Base-by-base conservation (phyloP, 2,797 vertebrate species). In the Oryzias dopingdopingensis region DNA sequence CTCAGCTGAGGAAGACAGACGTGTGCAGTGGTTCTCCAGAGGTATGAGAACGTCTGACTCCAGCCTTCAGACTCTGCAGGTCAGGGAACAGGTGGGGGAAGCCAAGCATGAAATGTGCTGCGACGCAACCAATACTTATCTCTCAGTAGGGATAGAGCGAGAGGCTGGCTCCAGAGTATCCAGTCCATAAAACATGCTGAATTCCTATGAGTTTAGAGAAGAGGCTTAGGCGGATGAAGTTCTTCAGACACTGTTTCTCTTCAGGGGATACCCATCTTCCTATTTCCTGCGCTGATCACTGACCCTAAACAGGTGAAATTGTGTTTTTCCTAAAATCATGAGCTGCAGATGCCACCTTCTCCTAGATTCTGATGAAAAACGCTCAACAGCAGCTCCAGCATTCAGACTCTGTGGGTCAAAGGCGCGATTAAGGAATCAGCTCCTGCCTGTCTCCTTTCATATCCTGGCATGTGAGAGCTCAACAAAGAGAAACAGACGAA, bases 121-220 rank as follows among this genome's bases (percentile, higher is more conserved):
- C 83, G 86, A 78, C 52, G 76, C 85, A 84, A 88, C 89, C 84
- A 86, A 83, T 84, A 83, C 83, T 90, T 90, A 90, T 89, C 88
- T 89, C 82, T 77, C 62, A 62, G 75, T 24, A 49, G 77, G 82
- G 79, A 87, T 85, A 80, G 77, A 59, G 79, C 59, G 59, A 72
- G 69, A 76, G 81, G 74, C 73, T 68, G 59, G 43, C 67, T 65
- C 70, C 70, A 79, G 79, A 83, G 79, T 72, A 72, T 74, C 79
- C 67, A 70, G 56, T 45, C 62, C 50, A 59, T 59, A 12, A 72
- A 49, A 74, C 74, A 74, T 79, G 68, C 76, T 62, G 76, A 82
- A 87, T 80, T 47, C 22, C 76, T 77, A 75, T 70, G 68, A 82
- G 75, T 59, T 65, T 56, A 48, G 53, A 70, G 49, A 59, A 45